phyloP scores from a whole-genome alignment of 2,113 vertebrate genomes.

The Grallaria varia region DNA sequence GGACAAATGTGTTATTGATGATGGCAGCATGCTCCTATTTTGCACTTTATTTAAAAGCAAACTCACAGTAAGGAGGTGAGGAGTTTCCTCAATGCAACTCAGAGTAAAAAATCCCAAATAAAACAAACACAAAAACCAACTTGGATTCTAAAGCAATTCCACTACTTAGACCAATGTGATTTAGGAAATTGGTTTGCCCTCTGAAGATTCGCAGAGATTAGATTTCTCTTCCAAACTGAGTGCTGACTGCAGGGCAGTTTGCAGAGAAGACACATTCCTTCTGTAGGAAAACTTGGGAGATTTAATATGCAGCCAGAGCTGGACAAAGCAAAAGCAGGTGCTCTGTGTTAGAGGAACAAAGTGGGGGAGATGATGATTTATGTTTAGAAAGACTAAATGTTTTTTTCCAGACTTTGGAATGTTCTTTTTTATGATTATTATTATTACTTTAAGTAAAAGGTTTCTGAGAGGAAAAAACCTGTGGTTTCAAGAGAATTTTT shows the following conservation, averaged over 20 bases:
- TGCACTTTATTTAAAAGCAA: not conserved
- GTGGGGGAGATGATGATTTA: constrained; percentile 24
- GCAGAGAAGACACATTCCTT: constrained; percentile 34
- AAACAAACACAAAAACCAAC: not conserved
- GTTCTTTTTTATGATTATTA: not conserved
- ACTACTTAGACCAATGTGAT: not conserved
- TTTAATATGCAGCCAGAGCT: not conserved
- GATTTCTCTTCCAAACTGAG: not conserved
- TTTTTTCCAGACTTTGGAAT: constrained; percentile 50
- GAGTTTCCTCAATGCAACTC: not conserved
- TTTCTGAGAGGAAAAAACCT: not conserved
- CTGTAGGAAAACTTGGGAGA: constrained; percentile 16
- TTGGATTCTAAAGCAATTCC: not conserved
- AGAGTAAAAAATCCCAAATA: not conserved
- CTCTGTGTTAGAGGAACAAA: not conserved
- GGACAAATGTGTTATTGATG: not conserved
- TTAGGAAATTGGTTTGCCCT: not conserved
- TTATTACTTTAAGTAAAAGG: constrained; percentile 13
- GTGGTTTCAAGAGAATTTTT: constrained; percentile 49
- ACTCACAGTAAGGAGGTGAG: not conserved
- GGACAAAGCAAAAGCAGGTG: constrained; percentile 55
- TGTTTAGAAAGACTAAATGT: constrained; percentile 16
- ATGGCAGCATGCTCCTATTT: not conserved
- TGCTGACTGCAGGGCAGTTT: constrained; percentile 23
- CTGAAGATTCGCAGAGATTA: not conserved